These are phyloP conservation scores for Agonopterix subpropinquella DNA, from an alignment of 2,888 invertebrate species.

Conservation along the genomic window DNA sequence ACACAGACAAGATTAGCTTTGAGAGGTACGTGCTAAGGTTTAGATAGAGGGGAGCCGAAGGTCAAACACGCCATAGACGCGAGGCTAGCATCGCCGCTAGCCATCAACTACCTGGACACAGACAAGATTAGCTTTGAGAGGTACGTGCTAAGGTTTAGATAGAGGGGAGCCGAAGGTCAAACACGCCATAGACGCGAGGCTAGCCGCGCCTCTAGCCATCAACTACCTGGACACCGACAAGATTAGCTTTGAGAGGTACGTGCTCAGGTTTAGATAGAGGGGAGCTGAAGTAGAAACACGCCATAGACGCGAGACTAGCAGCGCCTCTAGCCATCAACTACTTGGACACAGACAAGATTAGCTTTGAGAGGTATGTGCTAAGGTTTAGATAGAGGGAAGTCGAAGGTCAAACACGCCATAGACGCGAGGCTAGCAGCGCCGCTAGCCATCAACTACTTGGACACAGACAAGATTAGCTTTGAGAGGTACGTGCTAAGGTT, in stretches of 20 bases:
- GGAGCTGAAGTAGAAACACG: conserved; percentile 40
- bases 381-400: no score
- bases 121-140: conserved; percentile 99
- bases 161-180: conserved; percentile 31
- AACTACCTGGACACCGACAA: conserved; percentile 98
- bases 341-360: conserved; percentile 97
- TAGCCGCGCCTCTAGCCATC: conserved; percentile 92
- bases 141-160: conserved; percentile 55
- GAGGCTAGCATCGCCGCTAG: conserved; percentile 90
- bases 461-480: conserved; percentile 98
- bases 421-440: conserved; percentile 90
- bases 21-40: conserved; percentile 80
- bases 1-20: conserved; percentile 98
- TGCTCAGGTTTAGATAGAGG: conserved; percentile 25
- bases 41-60: conserved; percentile 36
- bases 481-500: conserved; percentile 80
- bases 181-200: conserved; percentile 84
- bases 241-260: conserved; percentile 95
- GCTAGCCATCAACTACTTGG: conserved; percentile 94
- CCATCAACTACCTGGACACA: conserved; percentile 96
- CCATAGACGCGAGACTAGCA: conserved; percentile 88
- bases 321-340: conserved; percentile 95
- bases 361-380: conserved; percentile 89
- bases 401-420: conserved; percentile 78
- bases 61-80: conserved; percentile 80